Base-by-base conservation (phyloP, 2,888 invertebrate species). In the Flabesymbios commensalis region DNA sequence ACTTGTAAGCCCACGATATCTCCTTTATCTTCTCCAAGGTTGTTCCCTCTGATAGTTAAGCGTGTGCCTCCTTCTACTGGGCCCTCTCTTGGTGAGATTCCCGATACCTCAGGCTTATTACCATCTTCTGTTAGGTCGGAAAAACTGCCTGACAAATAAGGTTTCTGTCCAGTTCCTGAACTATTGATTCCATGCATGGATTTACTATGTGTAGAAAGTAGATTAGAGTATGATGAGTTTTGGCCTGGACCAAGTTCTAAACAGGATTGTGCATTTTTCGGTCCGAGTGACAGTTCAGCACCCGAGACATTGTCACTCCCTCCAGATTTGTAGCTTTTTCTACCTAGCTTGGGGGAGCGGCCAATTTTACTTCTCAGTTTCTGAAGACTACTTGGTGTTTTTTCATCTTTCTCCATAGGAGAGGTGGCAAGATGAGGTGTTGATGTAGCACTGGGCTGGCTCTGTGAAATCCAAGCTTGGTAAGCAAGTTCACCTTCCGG, bases 391-490 rank as follows among this genome's bases (percentile, higher is more conserved):
- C 42, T 59, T n/a, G n/a, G n/a, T n/a, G n/a, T n/a, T n/a, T n/a
- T n/a, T n/a, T n/a, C n/a, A n/a, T n/a, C n/a, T 33, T 54, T 59
- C 48, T 43, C n/a, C n/a, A 33, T 41, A 17, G 49, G 26, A 26
- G 49, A 29, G 5, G 28, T 26, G 10, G 49, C 10, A 45, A 7
- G 45, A 36, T 10, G 10, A 14, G 39, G 39, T n/a, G 14, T 49
- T 49, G 28, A 32, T 10, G 7, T 7, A 7, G 14, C 49, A 14
- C 31, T 28, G 49, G 28, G 49, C 10, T 10, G 29, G n/a, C n/a
- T n/a, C n/a, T n/a, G n/a, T n/a, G 78, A 78, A n/a, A 80, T 72
- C 68, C 76, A 79, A 42, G 75, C 76, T 71, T 78, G 75, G 56
- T 74, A 79, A 24, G 74, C 68, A 19, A 80, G 69, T 49, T 77